Conservation (phyloP, 2,888 invertebrate genomes). For the Dolichomitus sp. region DNA sequence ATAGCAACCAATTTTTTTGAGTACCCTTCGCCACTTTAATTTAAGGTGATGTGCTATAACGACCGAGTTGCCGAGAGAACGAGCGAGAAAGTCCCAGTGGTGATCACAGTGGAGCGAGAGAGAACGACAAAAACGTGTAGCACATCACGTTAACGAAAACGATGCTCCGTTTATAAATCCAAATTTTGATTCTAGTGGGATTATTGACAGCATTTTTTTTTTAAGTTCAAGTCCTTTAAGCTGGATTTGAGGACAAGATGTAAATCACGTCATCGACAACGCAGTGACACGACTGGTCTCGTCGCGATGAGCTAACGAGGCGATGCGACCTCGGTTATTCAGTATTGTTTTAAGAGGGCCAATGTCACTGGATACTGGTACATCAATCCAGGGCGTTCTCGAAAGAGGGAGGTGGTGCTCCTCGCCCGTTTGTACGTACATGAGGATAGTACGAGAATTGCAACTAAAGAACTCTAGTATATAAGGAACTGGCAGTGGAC, state of each 20-base stretch:
- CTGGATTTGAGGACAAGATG: background rate
- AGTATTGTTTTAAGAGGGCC: slow-evolving; percentile 82
- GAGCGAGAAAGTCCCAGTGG: no score
- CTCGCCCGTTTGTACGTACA: slow-evolving; percentile 45
- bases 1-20: no score
- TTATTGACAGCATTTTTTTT: background rate
- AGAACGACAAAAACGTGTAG: no score
- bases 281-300: slow-evolving; percentile 53
- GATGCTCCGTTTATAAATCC: no score
- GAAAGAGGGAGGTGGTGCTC: slow-evolving; percentile 39
- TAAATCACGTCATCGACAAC: slow-evolving; percentile 40
- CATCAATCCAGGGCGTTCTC: slow-evolving; percentile 55
- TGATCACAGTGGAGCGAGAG: no score
- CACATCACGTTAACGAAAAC: no score
- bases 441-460: slow-evolving; percentile 9
- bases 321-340: slow-evolving; percentile 70
- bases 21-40: no score
- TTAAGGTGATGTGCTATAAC: no score
- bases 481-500: slow-evolving; percentile 75
- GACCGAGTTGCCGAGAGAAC: no score
- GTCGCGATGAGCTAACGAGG: slow-evolving; percentile 65
- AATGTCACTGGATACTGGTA: slow-evolving; percentile 79
- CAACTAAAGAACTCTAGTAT: slow-evolving; percentile 76
- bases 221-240: background rate
- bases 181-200: no score